Conservation (phyloP, 1,140 invertebrate species). For the Thalassaphorura encarpata region DNA sequence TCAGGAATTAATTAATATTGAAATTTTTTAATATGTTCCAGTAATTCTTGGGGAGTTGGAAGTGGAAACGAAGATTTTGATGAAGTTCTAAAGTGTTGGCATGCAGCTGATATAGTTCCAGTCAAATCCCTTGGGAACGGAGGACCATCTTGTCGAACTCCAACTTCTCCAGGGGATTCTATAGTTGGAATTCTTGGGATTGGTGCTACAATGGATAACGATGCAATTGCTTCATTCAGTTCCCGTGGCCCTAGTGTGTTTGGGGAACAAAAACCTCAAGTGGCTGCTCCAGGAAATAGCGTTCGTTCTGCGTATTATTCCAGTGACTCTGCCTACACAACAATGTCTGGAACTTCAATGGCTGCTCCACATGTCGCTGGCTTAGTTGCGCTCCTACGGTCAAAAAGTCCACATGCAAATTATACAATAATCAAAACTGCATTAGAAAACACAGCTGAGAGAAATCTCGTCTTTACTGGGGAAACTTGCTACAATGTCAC, state of each 20-base stretch:
- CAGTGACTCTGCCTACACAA: background rate
- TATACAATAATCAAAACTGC: no score
- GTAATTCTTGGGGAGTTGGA: background rate
- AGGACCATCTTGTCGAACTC: background rate
- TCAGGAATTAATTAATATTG: no score
- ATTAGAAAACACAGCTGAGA: no score
- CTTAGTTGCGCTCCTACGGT: background rate
- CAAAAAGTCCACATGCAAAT: no score
- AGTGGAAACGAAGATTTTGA: background rate
- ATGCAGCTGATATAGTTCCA: constrained; percentile 2
- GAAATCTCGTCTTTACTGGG: no score
- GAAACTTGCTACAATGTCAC: no score
- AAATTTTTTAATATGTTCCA: no score
- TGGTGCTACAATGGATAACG: background rate
- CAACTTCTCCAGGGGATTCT: background rate
- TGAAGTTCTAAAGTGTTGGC: background rate
- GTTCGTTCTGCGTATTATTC: constrained; percentile 6
- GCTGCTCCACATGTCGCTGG: constrained; percentile 13
- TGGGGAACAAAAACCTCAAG: constrained; percentile 6
- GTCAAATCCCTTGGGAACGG: constrained; percentile 1
- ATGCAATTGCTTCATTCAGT: background rate
- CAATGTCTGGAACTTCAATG: constrained; percentile 4
- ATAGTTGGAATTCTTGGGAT: background rate
- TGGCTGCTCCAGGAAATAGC: constrained; percentile 12
- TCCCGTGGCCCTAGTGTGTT: background rate